phyloP scores from a whole-genome alignment of 1,140 invertebrate species.

The Drosophila simulans region DNA sequence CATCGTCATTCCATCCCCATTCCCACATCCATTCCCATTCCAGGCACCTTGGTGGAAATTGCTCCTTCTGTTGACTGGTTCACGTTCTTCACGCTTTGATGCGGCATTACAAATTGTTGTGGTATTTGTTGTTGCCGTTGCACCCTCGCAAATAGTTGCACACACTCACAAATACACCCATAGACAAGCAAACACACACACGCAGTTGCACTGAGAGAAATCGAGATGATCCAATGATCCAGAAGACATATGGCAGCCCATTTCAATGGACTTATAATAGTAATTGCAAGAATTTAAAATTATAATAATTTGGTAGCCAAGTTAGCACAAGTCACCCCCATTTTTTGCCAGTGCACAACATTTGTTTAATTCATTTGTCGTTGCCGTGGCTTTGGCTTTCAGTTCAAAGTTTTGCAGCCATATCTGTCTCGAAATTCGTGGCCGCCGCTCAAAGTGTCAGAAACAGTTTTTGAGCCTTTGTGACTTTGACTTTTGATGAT shows the following conservation, averaged over 20 bases:
- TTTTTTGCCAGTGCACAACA: conserved; percentile 10
- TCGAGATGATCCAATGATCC: neutral
- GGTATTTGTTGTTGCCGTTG: conserved; percentile 48
- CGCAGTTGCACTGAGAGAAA: neutral
- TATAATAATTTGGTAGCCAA: no score
- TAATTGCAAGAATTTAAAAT: no score
- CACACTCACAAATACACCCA: no score
- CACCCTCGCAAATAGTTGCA: conserved; percentile 51
- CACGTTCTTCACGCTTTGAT: conserved; percentile 51
- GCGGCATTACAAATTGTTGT: conserved; percentile 56
- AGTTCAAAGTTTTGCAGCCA: conserved; percentile 35
- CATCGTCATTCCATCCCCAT: neutral
- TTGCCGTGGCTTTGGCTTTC: conserved; percentile 48
- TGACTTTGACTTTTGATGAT: conserved; percentile 53
- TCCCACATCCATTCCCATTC: neutral
- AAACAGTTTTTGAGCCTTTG: conserved; percentile 48
- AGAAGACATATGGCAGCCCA: neutral
- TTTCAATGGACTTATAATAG: neutral
- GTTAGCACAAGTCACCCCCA: no score
- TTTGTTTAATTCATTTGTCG: conserved; percentile 53
- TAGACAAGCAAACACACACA: conserved; percentile 11
- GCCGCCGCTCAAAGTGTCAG: conserved; percentile 52
- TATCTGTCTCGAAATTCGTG: conserved; percentile 52
- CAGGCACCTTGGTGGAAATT: conserved; percentile 20
- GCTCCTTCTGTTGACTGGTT: conserved; percentile 43